Base-by-base conservation (phyloP, 2,797 vertebrate species). In the Rhynchonycteris naso region DNA sequence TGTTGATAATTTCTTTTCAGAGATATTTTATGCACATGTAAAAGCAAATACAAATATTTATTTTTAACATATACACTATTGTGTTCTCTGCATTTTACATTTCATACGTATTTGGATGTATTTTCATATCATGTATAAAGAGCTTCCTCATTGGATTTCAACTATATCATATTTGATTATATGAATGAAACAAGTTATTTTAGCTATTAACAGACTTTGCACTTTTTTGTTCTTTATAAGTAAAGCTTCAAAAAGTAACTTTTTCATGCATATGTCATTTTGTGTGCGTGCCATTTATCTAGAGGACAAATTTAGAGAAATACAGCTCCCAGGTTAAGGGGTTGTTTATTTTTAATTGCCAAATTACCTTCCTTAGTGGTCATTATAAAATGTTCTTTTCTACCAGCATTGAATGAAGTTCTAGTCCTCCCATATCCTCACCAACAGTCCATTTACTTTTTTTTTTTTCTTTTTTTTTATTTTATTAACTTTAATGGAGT, bases 111-210 rank as follows among this genome's bases (percentile, higher is more conserved):
- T 91, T 97, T 80, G 59, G 6, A 95, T n/a, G 28, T 47, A 43
- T 50, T 81, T 61, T 6, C 24, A 35, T 91, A 63, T 72, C 28
- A 24, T 74, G 47, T 79, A 52, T 58, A 81, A 85, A 93, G 56
- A 82, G 15, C 79, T 91, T 92, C 24, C 22, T 91, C 30, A 24
- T 38, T 96, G 91, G 54, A 47, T 92, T 95, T 85, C 43, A 87
- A 15, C 56, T 52, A 0, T 80, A 50, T 87, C 38, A n/a, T 80
- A 81, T 80, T 87, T 90, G 14, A 72, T 90, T 76, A 1, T 69
- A 71, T 93, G 68, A 93, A 61, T 85, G 33, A 93, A 82, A 90
- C 54, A 86, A 12, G 80, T 89, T 26, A 76, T 21, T 92, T 43
- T 93, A 65, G 63, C 21, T 22, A 86, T 28, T 95, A 65, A 50